Conservation (phyloP, 2,888 invertebrate genomes). For the Nasonovia ribisnigri region DNA sequence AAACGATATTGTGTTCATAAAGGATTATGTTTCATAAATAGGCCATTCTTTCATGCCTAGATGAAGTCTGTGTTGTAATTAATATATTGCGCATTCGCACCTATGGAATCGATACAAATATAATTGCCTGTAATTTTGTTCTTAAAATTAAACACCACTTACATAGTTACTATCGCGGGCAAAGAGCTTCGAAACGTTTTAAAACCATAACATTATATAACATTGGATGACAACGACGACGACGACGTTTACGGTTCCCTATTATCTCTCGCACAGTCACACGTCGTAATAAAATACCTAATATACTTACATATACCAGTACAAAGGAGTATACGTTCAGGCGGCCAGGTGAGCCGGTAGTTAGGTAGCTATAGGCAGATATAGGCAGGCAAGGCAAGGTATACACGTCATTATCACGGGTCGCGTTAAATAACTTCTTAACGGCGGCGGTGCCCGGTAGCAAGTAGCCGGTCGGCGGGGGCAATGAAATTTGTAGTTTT, state of each 20-base stretch:
- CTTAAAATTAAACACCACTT: background rate
- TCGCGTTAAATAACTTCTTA: constrained; percentile 25
- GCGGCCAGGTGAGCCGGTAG: background rate
- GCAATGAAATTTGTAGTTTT: constrained; percentile 46
- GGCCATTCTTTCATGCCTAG: background rate
- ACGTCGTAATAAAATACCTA: background rate
- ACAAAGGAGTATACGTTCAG: background rate
- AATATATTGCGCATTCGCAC: too few relatives aligned
- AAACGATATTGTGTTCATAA: background rate
- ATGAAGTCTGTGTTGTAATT: background rate
- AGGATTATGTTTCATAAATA: background rate
- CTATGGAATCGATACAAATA: background rate
- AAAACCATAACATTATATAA: background rate
- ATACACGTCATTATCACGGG: constrained; percentile 17
- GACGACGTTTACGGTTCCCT: background rate
- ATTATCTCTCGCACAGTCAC: background rate
- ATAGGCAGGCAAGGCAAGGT: background rate
- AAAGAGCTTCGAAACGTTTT: background rate
- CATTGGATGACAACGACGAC: background rate
- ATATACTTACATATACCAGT: background rate
- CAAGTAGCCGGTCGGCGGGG: background rate
- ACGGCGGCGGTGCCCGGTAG: constrained; percentile 44
- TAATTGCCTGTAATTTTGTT: background rate
- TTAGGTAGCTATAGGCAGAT: background rate
- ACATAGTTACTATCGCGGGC: background rate